These are phyloP conservation scores for Pelosia muscerda DNA, from an alignment of 2,888 invertebrate genomes.

Conservation along the genomic window DNA sequence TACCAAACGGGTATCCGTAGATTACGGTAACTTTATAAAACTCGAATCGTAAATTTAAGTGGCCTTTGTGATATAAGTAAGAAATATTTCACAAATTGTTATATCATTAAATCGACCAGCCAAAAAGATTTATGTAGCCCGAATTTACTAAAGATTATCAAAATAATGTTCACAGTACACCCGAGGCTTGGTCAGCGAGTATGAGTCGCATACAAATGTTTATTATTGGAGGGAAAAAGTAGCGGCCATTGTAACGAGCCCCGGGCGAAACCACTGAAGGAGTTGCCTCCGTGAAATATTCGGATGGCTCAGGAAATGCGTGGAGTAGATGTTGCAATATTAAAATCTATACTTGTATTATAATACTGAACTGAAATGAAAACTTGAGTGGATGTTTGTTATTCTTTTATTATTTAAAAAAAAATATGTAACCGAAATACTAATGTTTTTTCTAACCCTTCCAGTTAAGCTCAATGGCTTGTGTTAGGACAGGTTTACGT, in stretches of 20 bases:
- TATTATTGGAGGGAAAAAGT: conserved; percentile 83
- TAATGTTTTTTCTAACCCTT: no score
- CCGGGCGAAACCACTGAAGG: conserved; percentile 77
- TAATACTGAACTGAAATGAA: no score
- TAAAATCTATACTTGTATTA: no score
- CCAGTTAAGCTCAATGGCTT: no score
- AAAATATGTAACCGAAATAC: no score
- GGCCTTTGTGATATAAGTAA: not conserved
- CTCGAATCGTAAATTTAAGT: not conserved
- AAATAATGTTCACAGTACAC: conserved; percentile 36
- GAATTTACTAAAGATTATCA: conserved; percentile 50
- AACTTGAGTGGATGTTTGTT: no score
- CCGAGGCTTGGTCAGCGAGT: conserved; percentile 53
- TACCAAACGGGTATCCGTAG: not conserved
- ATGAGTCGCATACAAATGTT: conserved; percentile 83
- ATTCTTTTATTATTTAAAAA: no score
- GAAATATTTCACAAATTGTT: conserved; percentile 5
- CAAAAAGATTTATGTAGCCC: conserved; percentile 22
- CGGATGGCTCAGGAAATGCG: conserved; percentile 21
- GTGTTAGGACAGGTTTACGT: no score
- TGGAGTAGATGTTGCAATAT: conserved; percentile 56
- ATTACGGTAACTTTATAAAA: not conserved
- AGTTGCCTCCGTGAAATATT: conserved; percentile 67
- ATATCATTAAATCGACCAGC: not conserved
- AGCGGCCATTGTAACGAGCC: conserved; percentile 78